A percentile compares a stretch with the other conserved stretches of the same genome.
These are phyloP conservation scores for Sinocyclocheilus anshuiensis DNA, from an alignment of 2,113 vertebrate species.

Conservation along the genomic window DNA sequence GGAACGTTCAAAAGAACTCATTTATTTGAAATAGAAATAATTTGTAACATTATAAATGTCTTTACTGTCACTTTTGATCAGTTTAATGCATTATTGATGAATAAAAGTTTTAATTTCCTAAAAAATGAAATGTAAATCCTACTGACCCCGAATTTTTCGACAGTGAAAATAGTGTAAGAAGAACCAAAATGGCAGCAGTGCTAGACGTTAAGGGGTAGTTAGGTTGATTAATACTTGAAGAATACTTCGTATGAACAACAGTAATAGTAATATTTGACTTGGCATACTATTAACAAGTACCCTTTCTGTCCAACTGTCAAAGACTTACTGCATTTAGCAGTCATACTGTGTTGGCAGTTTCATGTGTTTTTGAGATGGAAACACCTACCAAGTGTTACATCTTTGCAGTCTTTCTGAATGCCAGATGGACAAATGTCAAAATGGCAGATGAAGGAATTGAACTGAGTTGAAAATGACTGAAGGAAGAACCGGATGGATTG, in stretches of 20 bases:
- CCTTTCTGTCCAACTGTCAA: background rate
- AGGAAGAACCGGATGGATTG: conserved; percentile 13
- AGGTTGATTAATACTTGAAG: too few relatives aligned
- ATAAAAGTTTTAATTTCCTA: background rate
- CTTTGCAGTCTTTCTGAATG: background rate
- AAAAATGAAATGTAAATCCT: too few relatives aligned
- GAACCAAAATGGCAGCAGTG: too few relatives aligned
- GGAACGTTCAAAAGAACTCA: too few relatives aligned
- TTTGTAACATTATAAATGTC: too few relatives aligned
- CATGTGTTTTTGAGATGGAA: background rate
- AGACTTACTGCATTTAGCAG: background rate
- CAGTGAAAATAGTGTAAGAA: too few relatives aligned
- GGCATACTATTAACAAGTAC: background rate
- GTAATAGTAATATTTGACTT: background rate
- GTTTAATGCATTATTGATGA: background rate
- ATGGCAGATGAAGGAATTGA: too few relatives aligned
- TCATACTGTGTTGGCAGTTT: background rate
- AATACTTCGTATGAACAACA: background rate
- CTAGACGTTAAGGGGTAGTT: too few relatives aligned
- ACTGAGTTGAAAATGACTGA: conserved; percentile 8
- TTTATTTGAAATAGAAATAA: too few relatives aligned
- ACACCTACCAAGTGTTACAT: background rate
- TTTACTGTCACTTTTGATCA: too few relatives aligned
- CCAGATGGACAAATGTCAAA: background rate
- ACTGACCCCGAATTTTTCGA: too few relatives aligned